phyloP scores from a whole-genome alignment of 2,888 invertebrate species.

The Octodonta nipae region DNA sequence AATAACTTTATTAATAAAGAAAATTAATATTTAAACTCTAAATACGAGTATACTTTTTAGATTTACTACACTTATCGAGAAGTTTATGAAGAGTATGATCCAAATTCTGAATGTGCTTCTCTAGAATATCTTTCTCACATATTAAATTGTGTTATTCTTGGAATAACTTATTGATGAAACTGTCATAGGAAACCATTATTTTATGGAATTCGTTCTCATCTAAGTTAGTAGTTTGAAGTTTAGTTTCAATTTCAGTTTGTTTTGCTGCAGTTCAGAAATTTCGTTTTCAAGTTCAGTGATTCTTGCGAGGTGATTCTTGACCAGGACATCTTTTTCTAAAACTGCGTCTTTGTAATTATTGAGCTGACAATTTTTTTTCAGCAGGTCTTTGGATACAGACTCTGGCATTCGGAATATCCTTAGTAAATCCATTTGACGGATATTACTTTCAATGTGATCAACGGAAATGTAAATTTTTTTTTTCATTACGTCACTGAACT shows the following conservation, averaged over 20 bases:
- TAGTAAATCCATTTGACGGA: too few relatives aligned
- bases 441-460: too few relatives aligned
- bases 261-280: constrained; percentile 12
- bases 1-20: too few relatives aligned
- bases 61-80: constrained; percentile 26
- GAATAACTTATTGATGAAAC: constrained; percentile 23
- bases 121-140: constrained; percentile 20
- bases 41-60: too few relatives aligned
- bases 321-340: constrained; percentile 20
- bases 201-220: constrained; percentile 16
- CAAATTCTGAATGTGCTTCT: constrained; percentile 23
- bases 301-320: constrained; percentile 16
- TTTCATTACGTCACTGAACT: constrained; percentile 17
- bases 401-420: constrained; percentile 24
- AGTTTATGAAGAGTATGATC: constrained; percentile 27
- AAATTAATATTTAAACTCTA: too few relatives aligned
- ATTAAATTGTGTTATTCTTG: constrained; percentile 21
- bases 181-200: constrained; percentile 24
- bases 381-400: constrained; percentile 19
- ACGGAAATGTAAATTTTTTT: too few relatives aligned
- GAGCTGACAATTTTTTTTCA: constrained; percentile 15
- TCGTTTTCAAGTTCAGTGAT: constrained; percentile 17
- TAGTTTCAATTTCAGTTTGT: constrained; percentile 11
- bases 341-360: constrained; percentile 18
- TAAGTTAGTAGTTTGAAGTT: neutral